These are phyloP conservation scores for Cyclophora albipunctata DNA, from an alignment of 2,888 invertebrate genomes.

Conservation along the genomic window DNA sequence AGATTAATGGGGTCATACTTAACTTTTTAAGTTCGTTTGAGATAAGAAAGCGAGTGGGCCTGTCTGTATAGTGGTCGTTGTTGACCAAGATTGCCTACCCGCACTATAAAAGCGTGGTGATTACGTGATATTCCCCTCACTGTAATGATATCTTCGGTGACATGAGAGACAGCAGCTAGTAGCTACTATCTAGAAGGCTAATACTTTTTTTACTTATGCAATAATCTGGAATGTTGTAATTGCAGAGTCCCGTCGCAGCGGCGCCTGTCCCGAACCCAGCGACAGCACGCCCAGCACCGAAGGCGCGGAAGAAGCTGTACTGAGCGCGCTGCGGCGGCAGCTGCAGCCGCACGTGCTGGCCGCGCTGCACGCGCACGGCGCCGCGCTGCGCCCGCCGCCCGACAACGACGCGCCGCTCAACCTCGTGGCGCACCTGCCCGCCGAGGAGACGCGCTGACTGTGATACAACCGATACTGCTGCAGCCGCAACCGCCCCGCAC, in stretches of 20 bases:
- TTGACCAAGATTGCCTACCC: too few species aligned
- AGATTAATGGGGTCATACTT: too few species aligned
- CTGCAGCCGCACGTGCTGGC: slow-evolving; percentile 79
- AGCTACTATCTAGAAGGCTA: too few species aligned
- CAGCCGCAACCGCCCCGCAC: too few species aligned
- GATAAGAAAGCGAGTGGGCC: too few species aligned
- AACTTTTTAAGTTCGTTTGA: too few species aligned
- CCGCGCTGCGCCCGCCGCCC: slow-evolving; percentile 53
- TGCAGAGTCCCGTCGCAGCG: slow-evolving; percentile 52
- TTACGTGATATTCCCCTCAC: too few species aligned
- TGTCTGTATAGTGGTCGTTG: too few species aligned
- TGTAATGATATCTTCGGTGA: too few species aligned
- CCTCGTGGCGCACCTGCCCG: slow-evolving; percentile 80
- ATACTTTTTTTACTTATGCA: too few species aligned
- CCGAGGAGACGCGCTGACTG: slow-evolving; percentile 76
- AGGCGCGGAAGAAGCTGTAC: slow-evolving; percentile 75
- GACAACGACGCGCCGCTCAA: slow-evolving; percentile 80
- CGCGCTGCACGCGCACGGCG: slow-evolving; percentile 66
- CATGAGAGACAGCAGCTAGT: too few species aligned
- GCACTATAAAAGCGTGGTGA: too few species aligned
- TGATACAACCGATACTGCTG: slow-evolving; percentile 22
- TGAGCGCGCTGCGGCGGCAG: slow-evolving; percentile 80
- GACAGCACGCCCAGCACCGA: slow-evolving; percentile 22
- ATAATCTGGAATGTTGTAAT: not conserved
- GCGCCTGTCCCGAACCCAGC: slow-evolving; percentile 14